Evolutionary conservation across 2,888 invertebrate genomes (phyloP).

Genomic region (Chloroclystis v-ata): DNA sequence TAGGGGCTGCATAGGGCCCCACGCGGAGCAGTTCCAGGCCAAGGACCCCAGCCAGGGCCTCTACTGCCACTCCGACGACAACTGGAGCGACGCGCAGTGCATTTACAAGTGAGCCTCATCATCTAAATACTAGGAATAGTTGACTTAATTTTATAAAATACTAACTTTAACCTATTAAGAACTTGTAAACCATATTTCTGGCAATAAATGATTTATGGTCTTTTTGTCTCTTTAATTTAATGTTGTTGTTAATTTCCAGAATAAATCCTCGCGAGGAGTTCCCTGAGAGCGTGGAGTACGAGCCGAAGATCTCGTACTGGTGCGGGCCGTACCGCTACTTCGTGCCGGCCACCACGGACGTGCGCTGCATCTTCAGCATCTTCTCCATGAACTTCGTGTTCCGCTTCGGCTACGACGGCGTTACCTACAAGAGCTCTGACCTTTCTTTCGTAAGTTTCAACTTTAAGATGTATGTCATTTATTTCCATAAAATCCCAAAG

Average conservation of each 20-base stretch:
- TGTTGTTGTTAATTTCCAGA: too few relatives aligned
- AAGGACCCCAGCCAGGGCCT: constrained; percentile 67
- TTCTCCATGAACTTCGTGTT: constrained; percentile 72
- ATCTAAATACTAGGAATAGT: too few relatives aligned
- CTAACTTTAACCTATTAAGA: too few relatives aligned
- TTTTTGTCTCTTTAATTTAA: too few relatives aligned
- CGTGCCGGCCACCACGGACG: constrained; percentile 69
- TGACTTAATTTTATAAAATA: too few relatives aligned
- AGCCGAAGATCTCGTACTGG: constrained; percentile 70
- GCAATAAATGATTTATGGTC: too few relatives aligned
- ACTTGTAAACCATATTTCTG: too few relatives aligned
- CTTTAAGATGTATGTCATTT: too few relatives aligned
- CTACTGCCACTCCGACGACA: constrained; percentile 68
- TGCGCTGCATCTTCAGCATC: constrained; percentile 69
- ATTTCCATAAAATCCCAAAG: too few relatives aligned
- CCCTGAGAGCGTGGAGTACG: constrained; percentile 70
- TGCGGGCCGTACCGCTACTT: constrained; percentile 71
- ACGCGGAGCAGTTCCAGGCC: constrained; percentile 68
- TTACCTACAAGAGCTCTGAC: constrained; percentile 67
- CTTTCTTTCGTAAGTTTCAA: constrained; percentile 58
- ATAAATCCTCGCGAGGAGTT: constrained; percentile 71
- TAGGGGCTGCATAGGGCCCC: constrained; percentile 70
- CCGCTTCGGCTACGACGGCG: constrained; percentile 67
- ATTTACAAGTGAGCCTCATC: constrained; percentile 58
- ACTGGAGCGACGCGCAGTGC: constrained; percentile 69